phyloP scores from a whole-genome alignment of 2,113 vertebrate genomes.

The Nettapus auritus region DNA sequence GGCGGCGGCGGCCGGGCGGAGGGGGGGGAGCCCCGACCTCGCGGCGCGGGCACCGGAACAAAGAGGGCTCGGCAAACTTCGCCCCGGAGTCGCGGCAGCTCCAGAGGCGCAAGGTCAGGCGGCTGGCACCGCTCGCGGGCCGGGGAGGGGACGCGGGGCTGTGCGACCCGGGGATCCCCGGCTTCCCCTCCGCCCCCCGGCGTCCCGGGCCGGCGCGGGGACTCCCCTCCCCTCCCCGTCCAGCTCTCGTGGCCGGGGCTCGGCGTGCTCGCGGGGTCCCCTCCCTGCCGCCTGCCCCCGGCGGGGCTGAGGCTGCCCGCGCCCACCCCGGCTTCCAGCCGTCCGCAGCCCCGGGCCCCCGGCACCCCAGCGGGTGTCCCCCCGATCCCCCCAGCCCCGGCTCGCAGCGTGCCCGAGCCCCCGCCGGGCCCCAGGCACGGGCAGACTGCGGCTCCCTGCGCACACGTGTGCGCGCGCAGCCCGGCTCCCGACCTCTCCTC shows the following conservation, averaged over 20 bases:
- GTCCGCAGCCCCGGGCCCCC: background rate
- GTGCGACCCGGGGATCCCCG: background rate
- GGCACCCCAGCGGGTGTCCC: too few relatives aligned
- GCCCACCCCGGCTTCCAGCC: rapidly evolving
- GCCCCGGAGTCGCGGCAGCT: slow-evolving; percentile 62
- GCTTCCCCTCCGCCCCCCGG: background rate
- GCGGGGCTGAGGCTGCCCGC: background rate
- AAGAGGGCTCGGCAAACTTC: slow-evolving; percentile 80
- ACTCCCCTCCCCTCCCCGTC: slow-evolving; percentile 9
- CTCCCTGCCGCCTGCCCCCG: rapidly evolving
- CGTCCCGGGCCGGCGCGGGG: background rate
- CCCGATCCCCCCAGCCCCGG: too few relatives aligned
- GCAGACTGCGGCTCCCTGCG: background rate
- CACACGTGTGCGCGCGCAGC: background rate
- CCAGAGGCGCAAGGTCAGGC: slow-evolving; percentile 80
- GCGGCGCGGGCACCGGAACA: slow-evolving; percentile 71
- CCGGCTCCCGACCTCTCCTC: slow-evolving; percentile 49
- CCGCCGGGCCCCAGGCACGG: background rate
- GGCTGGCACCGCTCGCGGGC: slow-evolving; percentile 22
- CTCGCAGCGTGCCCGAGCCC: background rate
- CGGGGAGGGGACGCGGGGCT: background rate
- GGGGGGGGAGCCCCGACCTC: slow-evolving; percentile 26
- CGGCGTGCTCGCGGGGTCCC: background rate
- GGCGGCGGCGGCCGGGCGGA: background rate
- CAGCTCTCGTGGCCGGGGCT: background rate